Conservation (phyloP, 2,888 invertebrate genomes). For the Leptopilina drosophilae region DNA sequence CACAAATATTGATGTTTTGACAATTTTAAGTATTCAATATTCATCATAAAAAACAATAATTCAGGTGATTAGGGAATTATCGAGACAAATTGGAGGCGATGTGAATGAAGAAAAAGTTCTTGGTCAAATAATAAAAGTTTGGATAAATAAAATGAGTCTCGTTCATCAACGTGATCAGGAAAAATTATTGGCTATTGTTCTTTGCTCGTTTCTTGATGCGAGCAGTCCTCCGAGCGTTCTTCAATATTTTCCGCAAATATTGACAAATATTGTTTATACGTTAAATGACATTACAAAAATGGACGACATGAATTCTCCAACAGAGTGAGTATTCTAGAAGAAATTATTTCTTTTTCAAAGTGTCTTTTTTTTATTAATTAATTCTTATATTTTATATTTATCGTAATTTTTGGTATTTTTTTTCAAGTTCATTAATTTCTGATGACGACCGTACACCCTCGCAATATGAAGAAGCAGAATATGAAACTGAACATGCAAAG, state of each 20-base stretch:
- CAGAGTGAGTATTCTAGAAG: constrained; percentile 79
- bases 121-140: constrained; percentile 85
- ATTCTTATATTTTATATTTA: neutral
- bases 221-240: constrained; percentile 83
- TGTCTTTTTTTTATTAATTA: too few species aligned
- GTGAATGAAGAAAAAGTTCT: constrained; percentile 83
- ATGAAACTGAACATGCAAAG: constrained; percentile 86
- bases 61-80: constrained; percentile 67
- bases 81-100: constrained; percentile 70
- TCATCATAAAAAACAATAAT: neutral
- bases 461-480: constrained; percentile 78
- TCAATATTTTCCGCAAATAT: constrained; percentile 85
- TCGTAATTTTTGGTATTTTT: constrained; percentile 4
- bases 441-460: constrained; percentile 72
- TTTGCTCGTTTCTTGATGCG: constrained; percentile 83
- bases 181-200: constrained; percentile 88
- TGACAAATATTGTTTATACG: constrained; percentile 86
- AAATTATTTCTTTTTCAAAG: too few species aligned
- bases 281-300: constrained; percentile 88
- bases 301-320: constrained; percentile 81
- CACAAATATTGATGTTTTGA: neutral
- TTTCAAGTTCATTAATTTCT: constrained; percentile 74
- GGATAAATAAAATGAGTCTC: constrained; percentile 88
- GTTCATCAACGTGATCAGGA: constrained; percentile 88
- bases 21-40: constrained; percentile 5